These are phyloP conservation scores for Sphenopsis melanotis DNA, from an alignment of 2,797 vertebrate genomes.

Conservation along the genomic window DNA sequence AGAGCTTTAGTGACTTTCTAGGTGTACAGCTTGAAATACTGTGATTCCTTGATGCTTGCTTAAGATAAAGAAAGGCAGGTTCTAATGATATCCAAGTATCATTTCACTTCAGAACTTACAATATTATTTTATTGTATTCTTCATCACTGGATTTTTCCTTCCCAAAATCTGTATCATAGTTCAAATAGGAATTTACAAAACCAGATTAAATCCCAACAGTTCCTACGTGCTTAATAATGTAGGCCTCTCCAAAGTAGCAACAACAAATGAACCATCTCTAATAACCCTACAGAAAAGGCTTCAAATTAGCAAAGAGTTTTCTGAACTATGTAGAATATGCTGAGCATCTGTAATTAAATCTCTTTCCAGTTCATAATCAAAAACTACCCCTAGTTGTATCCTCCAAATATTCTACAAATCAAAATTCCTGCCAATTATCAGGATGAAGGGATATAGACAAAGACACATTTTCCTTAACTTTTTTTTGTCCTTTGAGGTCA, in stretches of 20 bases:
- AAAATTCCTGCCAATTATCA: not conserved
- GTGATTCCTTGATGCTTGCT: not conserved
- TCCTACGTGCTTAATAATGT: not conserved
- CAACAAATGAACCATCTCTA: not conserved
- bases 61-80: not conserved
- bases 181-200: not conserved
- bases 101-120: not conserved
- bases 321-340: not conserved
- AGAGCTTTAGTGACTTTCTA: not conserved
- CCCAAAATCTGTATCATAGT: not conserved
- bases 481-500: not conserved
- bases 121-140: not conserved
- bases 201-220: not conserved
- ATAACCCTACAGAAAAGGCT: not conserved
- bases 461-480: not conserved
- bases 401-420: not conserved
- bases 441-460: not conserved
- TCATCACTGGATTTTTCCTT: not conserved
- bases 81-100: accelerated
- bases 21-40: not conserved
- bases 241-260: not conserved
- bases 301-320: not conserved
- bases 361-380: not conserved
- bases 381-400: not conserved
- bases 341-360: not conserved